A percentile compares a stretch with the other conserved stretches of the same genome.
Evolutionary conservation across 2,113 vertebrate species (phyloP).

Genomic region (Plotosus lineatus): DNA sequence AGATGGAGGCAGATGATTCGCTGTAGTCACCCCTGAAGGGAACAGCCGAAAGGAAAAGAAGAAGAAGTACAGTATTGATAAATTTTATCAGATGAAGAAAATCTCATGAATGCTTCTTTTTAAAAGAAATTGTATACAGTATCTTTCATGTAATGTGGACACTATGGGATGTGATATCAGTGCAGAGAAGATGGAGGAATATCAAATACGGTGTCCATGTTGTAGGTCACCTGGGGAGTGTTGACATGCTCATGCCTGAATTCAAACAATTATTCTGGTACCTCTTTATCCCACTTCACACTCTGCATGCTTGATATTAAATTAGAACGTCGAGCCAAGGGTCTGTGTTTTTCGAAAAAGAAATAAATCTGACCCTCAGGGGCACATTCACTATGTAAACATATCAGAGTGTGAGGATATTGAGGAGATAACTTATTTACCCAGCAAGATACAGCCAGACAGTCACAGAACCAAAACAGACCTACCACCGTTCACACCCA

Average conservation of each 20-base stretch:
- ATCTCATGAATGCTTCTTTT: no score
- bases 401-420: neutral
- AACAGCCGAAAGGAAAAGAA: no score
- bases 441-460: no score
- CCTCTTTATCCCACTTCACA: neutral
- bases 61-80: no score
- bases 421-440: no score
- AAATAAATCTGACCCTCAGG: neutral
- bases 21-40: no score
- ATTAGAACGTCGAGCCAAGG: slow-evolving; percentile 7
- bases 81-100: no score
- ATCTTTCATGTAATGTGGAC: neutral
- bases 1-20: no score
- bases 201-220: neutral
- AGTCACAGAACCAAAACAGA: no score
- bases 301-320: neutral
- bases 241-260: slow-evolving; percentile 10
- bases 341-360: slow-evolving; percentile 15
- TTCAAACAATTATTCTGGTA: slow-evolving; percentile 28
- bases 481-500: no score
- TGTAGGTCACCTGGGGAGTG: neutral
- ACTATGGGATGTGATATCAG: neutral
- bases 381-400: neutral
- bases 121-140: neutral
- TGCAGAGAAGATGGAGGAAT: slow-evolving; percentile 7